A percentile compares a stretch with the other conserved stretches of the same genome.
phyloP scores from a whole-genome alignment of 2,888 invertebrate species.

The Drosophila putrida region DNA sequence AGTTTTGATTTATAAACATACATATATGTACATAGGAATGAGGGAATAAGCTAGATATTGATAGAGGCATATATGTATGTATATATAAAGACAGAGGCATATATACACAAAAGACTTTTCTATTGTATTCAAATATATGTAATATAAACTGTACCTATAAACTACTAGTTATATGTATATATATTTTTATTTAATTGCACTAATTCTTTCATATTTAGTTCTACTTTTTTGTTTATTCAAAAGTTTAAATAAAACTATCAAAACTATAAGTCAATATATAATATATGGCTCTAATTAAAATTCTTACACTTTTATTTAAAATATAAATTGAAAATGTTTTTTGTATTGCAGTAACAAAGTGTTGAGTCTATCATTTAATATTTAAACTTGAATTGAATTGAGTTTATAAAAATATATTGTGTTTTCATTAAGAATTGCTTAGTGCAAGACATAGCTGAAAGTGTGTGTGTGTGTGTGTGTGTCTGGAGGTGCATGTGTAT shows the following conservation, averaged over 20 bases:
- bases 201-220: too few species aligned
- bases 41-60: conserved; percentile 7
- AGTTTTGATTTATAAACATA: not conserved
- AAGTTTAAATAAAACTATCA: not conserved
- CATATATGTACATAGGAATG: conserved; percentile 22
- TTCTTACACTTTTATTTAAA: too few species aligned
- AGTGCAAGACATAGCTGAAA: not conserved
- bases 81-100: conserved; percentile 2
- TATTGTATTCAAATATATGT: not conserved
- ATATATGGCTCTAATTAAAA: not conserved
- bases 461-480: conserved; percentile 7
- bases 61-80: conserved; percentile 4
- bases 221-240: not conserved
- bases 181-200: not conserved
- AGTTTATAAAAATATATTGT: not conserved
- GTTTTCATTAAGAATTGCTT: conserved; percentile 9
- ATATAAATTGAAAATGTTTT: not conserved
- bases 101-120: conserved; percentile 6
- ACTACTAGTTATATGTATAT: not conserved
- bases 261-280: not conserved
- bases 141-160: too few species aligned
- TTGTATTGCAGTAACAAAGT: not conserved
- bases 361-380: not conserved
- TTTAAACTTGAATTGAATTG: not conserved
- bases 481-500: conserved; percentile 4